Evolutionary conservation across 2,113 vertebrate species (phyloP), one percentile per base, ranked within the genome.

Genomic region (Lasiurus cinereus): DNA sequence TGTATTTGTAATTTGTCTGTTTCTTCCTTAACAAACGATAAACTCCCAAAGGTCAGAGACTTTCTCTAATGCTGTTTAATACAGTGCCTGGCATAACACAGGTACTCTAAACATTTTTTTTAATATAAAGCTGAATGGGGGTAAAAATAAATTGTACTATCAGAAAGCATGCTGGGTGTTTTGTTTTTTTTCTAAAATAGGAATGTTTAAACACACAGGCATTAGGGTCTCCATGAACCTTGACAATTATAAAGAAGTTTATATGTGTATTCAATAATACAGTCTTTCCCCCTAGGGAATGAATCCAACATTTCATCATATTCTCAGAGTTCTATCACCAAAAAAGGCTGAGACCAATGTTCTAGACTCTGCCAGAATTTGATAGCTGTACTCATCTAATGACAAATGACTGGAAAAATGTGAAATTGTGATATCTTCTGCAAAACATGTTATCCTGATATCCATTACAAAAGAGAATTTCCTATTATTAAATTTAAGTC

Each of bases 401-500:
- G 50, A 79, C 70, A 88, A 90, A 70, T 62, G 86, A 76, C 15
- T 88, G 54, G 29, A 21, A 94, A 92, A 90, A 76, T 3, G 52
- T 13, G 22, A 88, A 52, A 83, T 82, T 24, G 48, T 64, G 3
- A 1, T 22, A 50, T 6, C 54, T 92, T 85, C 33, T 91, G 33
- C 54, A 83, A 86, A 89, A 78, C 6, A 50, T 21, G 11, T 77
- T 93, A 85, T 64, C 19, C 21, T 54, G 29, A 48, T 27, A 86
- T 62, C 36, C 54, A 64, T 27, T 52, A 52, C 36, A 90, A 77
- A 92, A 76, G 0, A 76, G 76, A 83, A 59, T 69, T 82, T 50
- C 73, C 82, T 87, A 59, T 88, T 72, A 88, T 31, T 84, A 77
- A 83, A 89, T 73, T 39, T 83, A 85, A 91, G 18, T 82, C n/a